Conservation (phyloP, 2,113 vertebrate species). For the Pongo pygmaeus region DNA sequence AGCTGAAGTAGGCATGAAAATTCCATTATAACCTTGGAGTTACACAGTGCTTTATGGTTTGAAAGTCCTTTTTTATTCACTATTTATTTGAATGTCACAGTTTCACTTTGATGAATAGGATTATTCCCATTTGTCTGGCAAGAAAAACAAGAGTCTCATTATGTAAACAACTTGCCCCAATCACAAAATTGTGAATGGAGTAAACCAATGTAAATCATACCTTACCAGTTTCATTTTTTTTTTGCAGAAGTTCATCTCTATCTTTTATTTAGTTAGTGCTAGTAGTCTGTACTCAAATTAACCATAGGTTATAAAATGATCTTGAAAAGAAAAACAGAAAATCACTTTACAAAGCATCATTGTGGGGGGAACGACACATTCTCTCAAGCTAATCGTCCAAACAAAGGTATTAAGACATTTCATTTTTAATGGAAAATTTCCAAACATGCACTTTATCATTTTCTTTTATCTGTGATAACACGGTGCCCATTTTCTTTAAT, state of each 20-base stretch:
- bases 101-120: not conserved
- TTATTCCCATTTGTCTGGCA: not conserved
- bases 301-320: not conserved
- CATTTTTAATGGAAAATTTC: conserved; percentile 39
- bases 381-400: not conserved
- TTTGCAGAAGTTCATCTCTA: not conserved
- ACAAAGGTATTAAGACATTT: conserved; percentile 13
- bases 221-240: not conserved
- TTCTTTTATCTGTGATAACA: not conserved
- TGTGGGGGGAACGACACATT: not conserved
- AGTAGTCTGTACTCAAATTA: not conserved
- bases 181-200: not conserved
- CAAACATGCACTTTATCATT: not conserved
- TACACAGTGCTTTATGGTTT: not conserved
- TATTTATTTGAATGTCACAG: not conserved
- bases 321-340: conserved; percentile 22
- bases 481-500: not conserved
- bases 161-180: not conserved
- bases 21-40: not conserved
- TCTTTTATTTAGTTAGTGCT: not conserved
- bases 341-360: not conserved
- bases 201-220: not conserved
- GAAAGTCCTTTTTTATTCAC: not conserved
- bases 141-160: not conserved
- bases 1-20: not conserved